A percentile compares a stretch with the other conserved stretches of the same genome.
Conservation (phyloP, 2,113 vertebrate genomes). For the Sciurus niger region DNA sequence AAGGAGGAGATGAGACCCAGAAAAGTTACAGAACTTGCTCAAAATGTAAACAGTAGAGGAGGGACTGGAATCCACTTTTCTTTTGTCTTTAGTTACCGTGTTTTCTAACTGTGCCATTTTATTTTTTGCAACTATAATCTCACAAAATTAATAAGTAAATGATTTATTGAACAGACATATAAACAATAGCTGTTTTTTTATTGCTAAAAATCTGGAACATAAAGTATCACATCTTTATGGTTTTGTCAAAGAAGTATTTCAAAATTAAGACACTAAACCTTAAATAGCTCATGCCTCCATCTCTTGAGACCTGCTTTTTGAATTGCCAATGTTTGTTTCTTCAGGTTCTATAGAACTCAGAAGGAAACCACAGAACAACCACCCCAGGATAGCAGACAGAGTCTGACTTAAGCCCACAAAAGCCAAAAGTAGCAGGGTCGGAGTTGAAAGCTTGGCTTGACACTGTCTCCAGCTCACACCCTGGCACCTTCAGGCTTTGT, state of each 20-base stretch:
- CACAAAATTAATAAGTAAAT: background rate
- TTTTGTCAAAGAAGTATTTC: conserved; percentile 49
- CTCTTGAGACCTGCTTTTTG: conserved; percentile 35
- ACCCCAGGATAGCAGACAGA: conserved; percentile 62
- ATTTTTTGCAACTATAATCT: background rate
- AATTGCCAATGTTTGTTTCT: conserved; percentile 65
- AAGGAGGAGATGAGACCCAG: background rate
- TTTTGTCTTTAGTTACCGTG: background rate
- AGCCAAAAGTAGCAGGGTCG: conserved; percentile 68
- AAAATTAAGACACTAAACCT: conserved; percentile 58
- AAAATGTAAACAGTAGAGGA: background rate
- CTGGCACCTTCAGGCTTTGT: conserved; percentile 57
- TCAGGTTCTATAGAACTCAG: conserved; percentile 75
- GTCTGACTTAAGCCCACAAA: conserved; percentile 74
- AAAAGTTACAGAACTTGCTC: conserved; percentile 14
- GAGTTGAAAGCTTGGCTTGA: conserved; percentile 72
- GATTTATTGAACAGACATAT: background rate
- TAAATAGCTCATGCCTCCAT: conserved; percentile 10
- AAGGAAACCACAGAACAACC: conserved; percentile 78
- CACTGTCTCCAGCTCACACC: conserved; percentile 71
- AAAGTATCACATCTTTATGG: background rate
- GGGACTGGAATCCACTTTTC: background rate
- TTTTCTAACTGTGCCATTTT: background rate
- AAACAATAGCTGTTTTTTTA: conserved; percentile 5
- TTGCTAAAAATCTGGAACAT: conserved; percentile 43